Base-by-base conservation (phyloP, 2,888 invertebrate species). In the Eupithecia centaureata region DNA sequence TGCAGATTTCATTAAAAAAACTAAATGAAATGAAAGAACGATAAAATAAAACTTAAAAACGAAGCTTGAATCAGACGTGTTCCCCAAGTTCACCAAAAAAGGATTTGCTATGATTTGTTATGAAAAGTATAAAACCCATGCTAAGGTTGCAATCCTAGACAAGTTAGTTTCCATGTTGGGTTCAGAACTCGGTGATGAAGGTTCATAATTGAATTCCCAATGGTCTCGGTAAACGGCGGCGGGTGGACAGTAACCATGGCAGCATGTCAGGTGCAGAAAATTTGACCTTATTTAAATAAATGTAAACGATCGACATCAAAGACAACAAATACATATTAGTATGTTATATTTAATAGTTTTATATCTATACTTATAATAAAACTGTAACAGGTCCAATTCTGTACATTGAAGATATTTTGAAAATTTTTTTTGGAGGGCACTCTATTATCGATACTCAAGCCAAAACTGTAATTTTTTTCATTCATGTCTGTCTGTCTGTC, bases 171-270 rank as follows among this genome's bases (percentile, higher is more conserved):
- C 70, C 70, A 67, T 71, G 67, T 69, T 68, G 73, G 78, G 74
- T 78, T 76, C 77, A 77, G 78, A 76, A 74, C 68, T 72, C 67
- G 66, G 69, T 77, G 79, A 80, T 77, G 80, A 83, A 82, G 83
- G 86, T 79, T 77, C 79, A 81, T 88, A 89, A 89, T 89, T 87
- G 82, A 88, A 88, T 88, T 88, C 82, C 78, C 79, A 78, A 82
- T 79, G 86, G 80, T 80, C 80, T 77, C 81, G 83, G 85, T 87
- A 87, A 86, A 82, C 79, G 81, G 73, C 79, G 81, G 73, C 80
- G 76, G 80, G 79, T 77, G 80, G 79, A 85, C 84, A 82, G 81
- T 81, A 81, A 84, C 82, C 82, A n/a, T n/a, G n/a, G n/a, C n/a
- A 82, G 82, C 79, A 81, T 76, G 82, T 81, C 80, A 54, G 54